phyloP scores from a whole-genome alignment of 2,888 invertebrate genomes.

The Chymomyza amoena region DNA sequence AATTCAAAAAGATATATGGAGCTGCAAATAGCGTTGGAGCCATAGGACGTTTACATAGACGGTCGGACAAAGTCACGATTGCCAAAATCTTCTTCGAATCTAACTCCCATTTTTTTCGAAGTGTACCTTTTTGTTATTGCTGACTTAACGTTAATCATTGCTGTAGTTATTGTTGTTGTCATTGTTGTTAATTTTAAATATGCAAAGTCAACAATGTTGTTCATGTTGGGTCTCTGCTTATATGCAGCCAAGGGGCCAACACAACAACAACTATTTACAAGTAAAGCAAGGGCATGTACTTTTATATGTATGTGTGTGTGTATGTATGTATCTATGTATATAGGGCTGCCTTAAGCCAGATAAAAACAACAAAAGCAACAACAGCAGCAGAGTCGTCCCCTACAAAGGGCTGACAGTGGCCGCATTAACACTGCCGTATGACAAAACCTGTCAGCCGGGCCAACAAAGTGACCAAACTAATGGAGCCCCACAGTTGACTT shows the following conservation, averaged over 20 bases:
- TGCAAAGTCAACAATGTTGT: slow-evolving; percentile 67
- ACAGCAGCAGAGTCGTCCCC: slow-evolving; percentile 11
- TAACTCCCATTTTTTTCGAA: too few species aligned
- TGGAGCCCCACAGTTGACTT: not conserved
- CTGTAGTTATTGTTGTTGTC: slow-evolving; percentile 11
- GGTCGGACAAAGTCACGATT: not conserved
- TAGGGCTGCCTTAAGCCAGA: slow-evolving; percentile 32
- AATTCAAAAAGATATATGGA: too few species aligned
- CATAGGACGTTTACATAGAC: too few species aligned
- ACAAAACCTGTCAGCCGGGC: not conserved
- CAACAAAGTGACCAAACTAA: not conserved
- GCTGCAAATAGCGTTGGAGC: too few species aligned
- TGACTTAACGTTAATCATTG: slow-evolving; percentile 15
- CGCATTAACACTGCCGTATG: not conserved
- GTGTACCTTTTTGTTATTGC: not conserved
- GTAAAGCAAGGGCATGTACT: not conserved
- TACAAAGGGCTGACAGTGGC: not conserved
- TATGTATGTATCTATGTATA: too few species aligned
- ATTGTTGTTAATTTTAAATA: slow-evolving; percentile 55
- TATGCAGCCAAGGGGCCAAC: slow-evolving; percentile 55
- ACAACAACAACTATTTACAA: slow-evolving; percentile 53
- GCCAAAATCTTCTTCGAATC: too few species aligned
- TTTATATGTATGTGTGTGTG: slow-evolving; percentile 4
- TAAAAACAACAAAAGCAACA: slow-evolving; percentile 39
- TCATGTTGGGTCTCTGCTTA: not conserved